Base-by-base conservation (phyloP, 2,113 vertebrate genomes). In the Malaclemys terrapin region DNA sequence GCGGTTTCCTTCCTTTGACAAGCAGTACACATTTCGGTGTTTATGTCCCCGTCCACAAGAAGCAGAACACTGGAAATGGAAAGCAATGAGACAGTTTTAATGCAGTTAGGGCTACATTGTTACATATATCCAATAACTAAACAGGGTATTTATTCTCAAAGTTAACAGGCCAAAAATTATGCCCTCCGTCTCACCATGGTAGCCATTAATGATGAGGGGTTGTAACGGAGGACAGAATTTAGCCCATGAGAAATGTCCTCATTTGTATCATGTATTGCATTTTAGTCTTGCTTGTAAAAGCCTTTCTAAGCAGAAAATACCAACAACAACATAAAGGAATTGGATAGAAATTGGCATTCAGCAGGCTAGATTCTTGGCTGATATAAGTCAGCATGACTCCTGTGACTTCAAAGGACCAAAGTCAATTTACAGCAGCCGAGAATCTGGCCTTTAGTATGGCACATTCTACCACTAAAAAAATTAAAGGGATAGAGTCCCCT, bases 41-140 rank as follows among this genome's bases (percentile, higher is more conserved):
- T 99, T 99, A 97, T 98, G 98, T 84, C 99, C 99, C 98, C 98
- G 98, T 97, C 99, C 99, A 96, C 99, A 99, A 98, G 99, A 98
- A 86, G 98, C 98, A 79, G 99, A 99, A 96, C 99, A 99, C 99
- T 99, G 98, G 72, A 98, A 98, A 98, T 84, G 98, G 94, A 98
- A 98, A 98, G 97, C 95, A 98, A 98, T 54, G 97, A 98, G 97
- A 96, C 94, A 97, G 97, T 97, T 97, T 96, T 91, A 92, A 94
- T 1, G 5, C 50, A 81, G 62, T 91, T 93, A 91, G 20, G 13
- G 65, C 89, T 79, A 31, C 19, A 2, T 0, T 1, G 62, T 93
- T 93, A 84, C 4, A 91, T 27, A 54, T 0, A 10, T 94, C 59
- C 96, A 62, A 2, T 6, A 79, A 78, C 56, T 87, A 80, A 5